Base-by-base conservation (phyloP, 2,888 invertebrate species). In the Scelioninae gen. 2 region DNA sequence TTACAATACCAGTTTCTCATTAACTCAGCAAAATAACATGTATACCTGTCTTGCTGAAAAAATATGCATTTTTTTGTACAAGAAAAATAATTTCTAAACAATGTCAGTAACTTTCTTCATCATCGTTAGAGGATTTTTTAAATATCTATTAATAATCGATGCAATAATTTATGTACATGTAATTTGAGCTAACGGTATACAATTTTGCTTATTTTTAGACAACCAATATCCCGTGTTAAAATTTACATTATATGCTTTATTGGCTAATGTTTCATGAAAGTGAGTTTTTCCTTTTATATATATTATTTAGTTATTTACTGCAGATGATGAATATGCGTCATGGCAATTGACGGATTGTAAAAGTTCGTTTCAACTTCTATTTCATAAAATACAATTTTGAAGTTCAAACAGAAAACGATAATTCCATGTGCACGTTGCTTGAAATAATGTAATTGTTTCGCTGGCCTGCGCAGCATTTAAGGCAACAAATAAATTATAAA, bases 231-330 rank as follows among this genome's bases (percentile, higher is more conserved):
- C 11, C 6, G 18, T 35, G 18, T 19, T 31, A 9, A 50, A 50
- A 50, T 35, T 35, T 35, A 25, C 50, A 50, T 50, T 50, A 18
- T 6, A 50, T 31, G 31, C 3, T 2, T 25, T 19, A 50, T 50
- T 9, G 50, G 35, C 35, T 35, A 3, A 19, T 2, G 31, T 31
- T 31, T 50, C n/a, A 18, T 31, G 13, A 50, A 50, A 46, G 28
- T 9, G 28, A 43, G 5, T 39, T 16, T 39, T 11, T 11, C 1
- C 35, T 35, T 35, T 13, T 13, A 11, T 1, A 35, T 7, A 13
- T 16, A 39, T 39, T 6, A 16, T 39, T 11, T 7, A 35, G 2
- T 35, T 35, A 35, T 35, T 35, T 35, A 2, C 6, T 35, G 1
- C 11, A 13, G 2, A 35, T 11, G 7, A 31, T 7, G 31, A 35